A percentile compares a stretch with the other conserved stretches of the same genome.
Conservation (phyloP, 2,113 vertebrate genomes). For the Castor canadensis region DNA sequence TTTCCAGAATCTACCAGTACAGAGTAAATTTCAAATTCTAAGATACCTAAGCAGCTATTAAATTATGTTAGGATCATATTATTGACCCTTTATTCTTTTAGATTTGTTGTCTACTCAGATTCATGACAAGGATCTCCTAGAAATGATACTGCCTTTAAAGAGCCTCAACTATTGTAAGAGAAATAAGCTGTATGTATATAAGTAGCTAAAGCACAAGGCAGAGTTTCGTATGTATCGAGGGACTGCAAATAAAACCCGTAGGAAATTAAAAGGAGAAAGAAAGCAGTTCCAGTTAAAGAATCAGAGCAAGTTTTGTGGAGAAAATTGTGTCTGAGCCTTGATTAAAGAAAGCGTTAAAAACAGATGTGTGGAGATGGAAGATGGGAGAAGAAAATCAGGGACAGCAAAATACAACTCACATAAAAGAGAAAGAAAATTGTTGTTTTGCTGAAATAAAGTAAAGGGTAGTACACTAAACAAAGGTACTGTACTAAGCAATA, state of each 20-base stretch:
- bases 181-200: background rate
- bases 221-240: background rate
- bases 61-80: background rate
- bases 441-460: background rate
- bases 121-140: background rate
- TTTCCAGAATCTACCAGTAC: background rate
- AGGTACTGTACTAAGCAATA: background rate
- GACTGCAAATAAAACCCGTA: background rate
- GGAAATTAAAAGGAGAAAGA: background rate
- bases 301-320: background rate
- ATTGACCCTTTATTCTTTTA: background rate
- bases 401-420: background rate
- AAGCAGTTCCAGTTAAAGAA: background rate
- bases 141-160: background rate
- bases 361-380: background rate
- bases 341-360: background rate
- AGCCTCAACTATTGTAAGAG: background rate
- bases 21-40: background rate
- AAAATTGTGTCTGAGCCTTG: background rate
- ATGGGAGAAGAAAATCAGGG: background rate
- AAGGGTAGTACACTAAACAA: background rate
- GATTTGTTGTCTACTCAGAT: background rate
- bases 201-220: background rate
- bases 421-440: background rate
- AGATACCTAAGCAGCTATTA: constrained; percentile 13